A percentile compares a stretch with the other conserved stretches of the same genome.
Evolutionary conservation across 2,113 vertebrate genomes (phyloP).

Genomic region (Diphyllodes magnificus): DNA sequence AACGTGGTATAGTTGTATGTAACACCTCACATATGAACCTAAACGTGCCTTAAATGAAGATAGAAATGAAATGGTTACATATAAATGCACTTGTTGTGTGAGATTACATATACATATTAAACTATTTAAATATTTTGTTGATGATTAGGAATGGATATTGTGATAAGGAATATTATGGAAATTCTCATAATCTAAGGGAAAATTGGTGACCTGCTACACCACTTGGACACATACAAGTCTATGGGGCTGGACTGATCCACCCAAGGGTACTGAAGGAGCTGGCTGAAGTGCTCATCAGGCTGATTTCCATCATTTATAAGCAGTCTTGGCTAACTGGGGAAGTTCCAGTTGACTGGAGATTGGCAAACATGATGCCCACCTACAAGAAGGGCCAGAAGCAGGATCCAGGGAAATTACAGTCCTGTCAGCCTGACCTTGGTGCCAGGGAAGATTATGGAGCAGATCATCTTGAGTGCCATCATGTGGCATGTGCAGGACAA

Average conservation of each 20-base stretch:
- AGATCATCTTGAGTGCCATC: background rate
- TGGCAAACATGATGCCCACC: background rate
- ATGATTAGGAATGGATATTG: background rate
- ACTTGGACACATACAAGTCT: background rate
- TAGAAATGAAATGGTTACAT: background rate
- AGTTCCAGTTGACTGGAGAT: background rate
- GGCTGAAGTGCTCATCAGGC: background rate
- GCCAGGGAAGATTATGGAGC: background rate
- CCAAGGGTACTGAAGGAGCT: background rate
- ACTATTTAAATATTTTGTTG: background rate
- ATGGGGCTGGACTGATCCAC: background rate
- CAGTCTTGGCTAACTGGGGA: background rate
- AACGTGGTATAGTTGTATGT: background rate
- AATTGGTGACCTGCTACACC: background rate
- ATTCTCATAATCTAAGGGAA: background rate
- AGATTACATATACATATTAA: background rate
- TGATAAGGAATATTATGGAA: background rate
- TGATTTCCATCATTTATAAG: background rate
- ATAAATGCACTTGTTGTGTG: background rate
- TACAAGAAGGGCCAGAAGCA: background rate
- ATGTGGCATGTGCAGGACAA: background rate
- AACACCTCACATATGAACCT: background rate
- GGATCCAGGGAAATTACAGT: background rate
- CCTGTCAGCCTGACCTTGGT: background rate
- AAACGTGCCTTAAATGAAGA: background rate